Conservation (phyloP, 2,113 vertebrate species). For the Campylomormyrus tamandua region DNA sequence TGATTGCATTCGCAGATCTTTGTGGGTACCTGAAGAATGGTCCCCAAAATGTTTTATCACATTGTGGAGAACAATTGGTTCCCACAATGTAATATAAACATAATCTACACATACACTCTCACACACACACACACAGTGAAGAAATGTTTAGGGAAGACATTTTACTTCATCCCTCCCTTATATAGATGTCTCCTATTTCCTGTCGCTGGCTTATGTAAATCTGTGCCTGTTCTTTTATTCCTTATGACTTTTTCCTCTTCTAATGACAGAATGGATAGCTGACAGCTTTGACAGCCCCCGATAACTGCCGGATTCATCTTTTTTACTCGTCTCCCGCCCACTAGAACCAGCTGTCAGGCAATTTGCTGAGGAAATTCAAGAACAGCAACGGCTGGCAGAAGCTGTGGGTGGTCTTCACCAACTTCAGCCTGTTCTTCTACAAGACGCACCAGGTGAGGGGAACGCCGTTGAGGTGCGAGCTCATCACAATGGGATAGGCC, state of each 20-base stretch:
- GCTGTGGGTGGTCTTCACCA: constrained; percentile 98
- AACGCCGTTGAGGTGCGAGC: background rate
- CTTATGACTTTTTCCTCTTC: background rate
- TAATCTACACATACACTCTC: too few relatives aligned
- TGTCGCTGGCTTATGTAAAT: background rate
- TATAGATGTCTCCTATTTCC: background rate
- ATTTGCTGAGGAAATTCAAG: constrained; percentile 93
- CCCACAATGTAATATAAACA: too few relatives aligned
- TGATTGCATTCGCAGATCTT: too few relatives aligned
- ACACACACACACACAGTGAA: background rate
- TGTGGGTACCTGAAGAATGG: too few relatives aligned
- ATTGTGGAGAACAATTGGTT: too few relatives aligned
- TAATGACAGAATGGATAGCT: background rate
- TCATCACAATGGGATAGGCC: background rate
- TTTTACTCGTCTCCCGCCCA: constrained; percentile 25
- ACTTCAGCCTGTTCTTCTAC: constrained; percentile 99
- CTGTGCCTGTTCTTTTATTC: background rate
- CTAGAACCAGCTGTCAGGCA: constrained; percentile 94
- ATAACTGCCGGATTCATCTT: background rate
- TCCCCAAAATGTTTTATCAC: too few relatives aligned
- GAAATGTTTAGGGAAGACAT: background rate
- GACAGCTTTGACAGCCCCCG: background rate
- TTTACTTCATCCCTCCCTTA: background rate
- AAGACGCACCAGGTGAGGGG: constrained; percentile 88
- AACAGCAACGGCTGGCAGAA: constrained; percentile 99